Evolutionary conservation across 2,797 vertebrate genomes (phyloP).

Genomic region (Tadarida brasiliensis): DNA sequence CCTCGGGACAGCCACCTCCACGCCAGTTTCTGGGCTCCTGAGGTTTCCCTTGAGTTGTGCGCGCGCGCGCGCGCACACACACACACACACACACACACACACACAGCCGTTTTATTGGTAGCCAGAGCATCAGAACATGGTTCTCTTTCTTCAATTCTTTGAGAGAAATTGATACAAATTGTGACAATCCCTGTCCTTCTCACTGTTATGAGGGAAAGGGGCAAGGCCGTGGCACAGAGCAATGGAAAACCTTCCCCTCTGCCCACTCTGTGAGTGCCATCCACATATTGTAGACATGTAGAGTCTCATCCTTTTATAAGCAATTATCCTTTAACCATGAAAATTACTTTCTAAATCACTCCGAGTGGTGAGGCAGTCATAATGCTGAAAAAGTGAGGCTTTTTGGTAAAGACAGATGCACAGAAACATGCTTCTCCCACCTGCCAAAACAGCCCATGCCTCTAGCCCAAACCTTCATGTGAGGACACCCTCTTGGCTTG

Average conservation of each 20-base stretch:
- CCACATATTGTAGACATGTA: not conserved
- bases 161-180: not conserved
- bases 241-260: not conserved
- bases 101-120: not conserved
- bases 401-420: not conserved
- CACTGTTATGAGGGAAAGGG: not conserved
- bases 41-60: not conserved
- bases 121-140: not conserved
- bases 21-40: not conserved
- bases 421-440: not conserved
- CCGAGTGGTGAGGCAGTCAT: not conserved
- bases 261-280: not conserved
- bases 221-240: not conserved
- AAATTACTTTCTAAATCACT: not conserved
- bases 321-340: not conserved
- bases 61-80: no score
- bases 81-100: no score
- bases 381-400: slow-evolving; percentile 37
- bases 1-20: not conserved
- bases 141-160: not conserved
- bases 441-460: not conserved
- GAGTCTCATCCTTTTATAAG: not conserved
- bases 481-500: not conserved
- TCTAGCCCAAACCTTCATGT: not conserved
- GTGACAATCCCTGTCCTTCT: not conserved